Percentiles rank a stretch among this genome's conserved stretches.
phyloP scores from a whole-genome alignment of 2,888 invertebrate species.

The Salpingus planirostris region DNA sequence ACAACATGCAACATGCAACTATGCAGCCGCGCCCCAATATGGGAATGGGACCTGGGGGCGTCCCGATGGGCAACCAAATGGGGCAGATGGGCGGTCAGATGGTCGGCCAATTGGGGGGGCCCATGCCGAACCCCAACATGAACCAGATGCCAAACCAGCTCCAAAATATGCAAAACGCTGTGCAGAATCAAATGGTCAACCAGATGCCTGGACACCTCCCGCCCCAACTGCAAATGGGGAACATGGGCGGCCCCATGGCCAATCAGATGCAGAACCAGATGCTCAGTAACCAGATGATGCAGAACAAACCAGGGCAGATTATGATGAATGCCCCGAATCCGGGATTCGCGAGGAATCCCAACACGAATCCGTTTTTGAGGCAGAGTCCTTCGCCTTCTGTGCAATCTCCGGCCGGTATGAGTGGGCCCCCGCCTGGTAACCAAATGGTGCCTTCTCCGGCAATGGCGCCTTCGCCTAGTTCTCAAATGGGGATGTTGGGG shows the following conservation, averaged over 20 bases:
- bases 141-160: slow-evolving; percentile 43
- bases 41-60: slow-evolving; percentile 43
- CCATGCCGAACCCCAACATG: slow-evolving; percentile 26
- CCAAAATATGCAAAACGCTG: slow-evolving; percentile 35
- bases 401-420: slow-evolving; percentile 54
- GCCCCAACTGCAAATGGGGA: slow-evolving; percentile 36
- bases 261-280: slow-evolving; percentile 32
- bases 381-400: slow-evolving; percentile 75
- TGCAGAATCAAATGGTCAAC: slow-evolving; percentile 34
- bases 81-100: slow-evolving; percentile 38
- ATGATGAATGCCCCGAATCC: slow-evolving; percentile 43
- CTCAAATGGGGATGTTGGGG: slow-evolving; percentile 52
- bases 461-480: slow-evolving; percentile 58
- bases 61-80: slow-evolving; percentile 37
- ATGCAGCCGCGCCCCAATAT: slow-evolving; percentile 38
- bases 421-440: slow-evolving; percentile 39
- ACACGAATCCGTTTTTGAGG: slow-evolving; percentile 66
- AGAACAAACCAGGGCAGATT: slow-evolving; percentile 9
- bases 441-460: slow-evolving; percentile 65
- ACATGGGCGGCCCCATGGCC: slow-evolving; percentile 33
- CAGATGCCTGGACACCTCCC: slow-evolving; percentile 28
- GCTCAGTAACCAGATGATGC: slow-evolving; percentile 21
- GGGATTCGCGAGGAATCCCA: slow-evolving; percentile 51
- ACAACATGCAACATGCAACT: slow-evolving; percentile 31
- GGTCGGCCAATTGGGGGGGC: slow-evolving; percentile 22